Evolutionary conservation across 2,888 invertebrate species (phyloP), one percentile per base, ranked within the genome.

Genomic region (Sicus ferrugineus): DNA sequence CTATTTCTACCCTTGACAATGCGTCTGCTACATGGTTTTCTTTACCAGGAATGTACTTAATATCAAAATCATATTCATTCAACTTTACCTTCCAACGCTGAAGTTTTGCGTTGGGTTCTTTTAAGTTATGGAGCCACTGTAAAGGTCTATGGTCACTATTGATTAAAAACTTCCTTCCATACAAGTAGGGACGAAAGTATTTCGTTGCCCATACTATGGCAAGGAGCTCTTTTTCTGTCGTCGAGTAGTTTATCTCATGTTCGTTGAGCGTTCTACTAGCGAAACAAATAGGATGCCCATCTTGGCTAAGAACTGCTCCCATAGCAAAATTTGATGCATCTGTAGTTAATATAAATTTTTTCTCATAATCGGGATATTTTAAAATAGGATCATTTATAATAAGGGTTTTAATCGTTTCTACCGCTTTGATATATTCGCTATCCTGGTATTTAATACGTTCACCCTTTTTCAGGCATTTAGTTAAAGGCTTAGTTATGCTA

Each of bases 161-260:
- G 6, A 76, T 76, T 63, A n/a, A n/a, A n/a, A n/a, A n/a, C n/a
- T n/a, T n/a, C n/a, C n/a, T n/a, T 3, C 82, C 82, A 30, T 81
- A 83, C 6, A 85, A 28, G 30, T 82, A 83, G 5, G 81, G 82
- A 59, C 82, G 69, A 14, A 84, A 80, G 42, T 78, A 78, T 71
- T 83, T 81, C 5, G 77, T 71, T 0, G 80, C 79, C 80, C 79
- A 83, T 1, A 83, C 76, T 14, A 83, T 80, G 0, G 78, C 78
- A 42, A 81, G 68, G 3, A 83, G 69, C 74, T 84, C 82, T 61
- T 82, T 83, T 71, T 84, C 82, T 19, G 81, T 80, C 2, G 77
- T 76, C 0, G 77, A 75, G 64, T 80, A 81, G 31, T 75, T 78
- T 30, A 46, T 63, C 75, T 81, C 77, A 0, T 77, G 72, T 64